phyloP scores from a whole-genome alignment of 2,888 invertebrate genomes.

The Actias luna region DNA sequence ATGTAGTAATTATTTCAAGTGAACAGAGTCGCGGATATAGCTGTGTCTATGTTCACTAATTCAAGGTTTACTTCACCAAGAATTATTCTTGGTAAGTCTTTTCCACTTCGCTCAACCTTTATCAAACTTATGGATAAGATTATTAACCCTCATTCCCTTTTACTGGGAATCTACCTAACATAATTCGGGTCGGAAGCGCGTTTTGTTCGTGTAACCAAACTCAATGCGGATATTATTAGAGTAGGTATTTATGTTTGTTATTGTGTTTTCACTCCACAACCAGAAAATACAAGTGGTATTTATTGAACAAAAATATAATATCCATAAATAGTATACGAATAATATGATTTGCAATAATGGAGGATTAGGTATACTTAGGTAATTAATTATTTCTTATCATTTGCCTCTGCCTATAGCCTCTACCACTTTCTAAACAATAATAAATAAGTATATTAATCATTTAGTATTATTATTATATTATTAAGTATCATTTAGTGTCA shows the following conservation, averaged over 20 bases:
- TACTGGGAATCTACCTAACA: constrained; percentile 1
- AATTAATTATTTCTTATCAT: too few species aligned
- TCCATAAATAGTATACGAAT: neutral
- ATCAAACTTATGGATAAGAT: constrained; percentile 12
- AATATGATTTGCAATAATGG: too few species aligned
- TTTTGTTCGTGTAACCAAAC: neutral
- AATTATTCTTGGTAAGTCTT: neutral
- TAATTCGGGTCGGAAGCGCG: constrained; percentile 2
- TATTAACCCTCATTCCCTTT: constrained; percentile 7
- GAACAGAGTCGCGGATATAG: neutral
- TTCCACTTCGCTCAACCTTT: constrained; percentile 9
- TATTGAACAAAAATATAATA: neutral
- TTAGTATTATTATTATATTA: too few species aligned
- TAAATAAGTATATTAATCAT: too few species aligned
- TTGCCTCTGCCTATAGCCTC: too few species aligned
- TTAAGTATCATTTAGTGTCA: too few species aligned
- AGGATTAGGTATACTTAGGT: too few species aligned
- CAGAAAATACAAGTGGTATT: neutral
- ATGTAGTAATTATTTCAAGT: neutral
- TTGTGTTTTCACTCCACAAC: neutral
- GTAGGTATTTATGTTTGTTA: neutral
- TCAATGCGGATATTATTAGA: neutral
- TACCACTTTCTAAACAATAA: too few species aligned
- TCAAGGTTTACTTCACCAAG: neutral
- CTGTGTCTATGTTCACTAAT: neutral